Evolutionary conservation across 2,797 vertebrate genomes (phyloP), one percentile per base, ranked within the genome.

Genomic region (Sebastes hopkinsi): DNA sequence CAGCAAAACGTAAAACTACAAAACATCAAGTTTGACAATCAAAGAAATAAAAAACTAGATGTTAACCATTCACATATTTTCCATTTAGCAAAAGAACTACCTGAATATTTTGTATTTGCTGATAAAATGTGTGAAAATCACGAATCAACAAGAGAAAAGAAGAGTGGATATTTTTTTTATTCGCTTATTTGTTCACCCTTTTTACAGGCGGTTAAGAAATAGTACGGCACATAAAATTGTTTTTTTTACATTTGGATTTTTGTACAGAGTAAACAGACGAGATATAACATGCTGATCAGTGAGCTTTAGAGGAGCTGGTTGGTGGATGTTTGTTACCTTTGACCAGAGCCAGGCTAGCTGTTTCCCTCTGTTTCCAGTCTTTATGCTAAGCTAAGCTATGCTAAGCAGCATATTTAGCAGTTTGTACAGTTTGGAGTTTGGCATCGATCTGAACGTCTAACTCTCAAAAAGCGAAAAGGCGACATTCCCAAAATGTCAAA

Each of bases 321-420:
- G 20, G 8, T 55, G 4, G 4, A 5, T 4, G 13, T 36, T 9
- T n/a, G 11, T 67, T 50, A 13, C 20, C 23, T 22, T 32, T 54
- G 46, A 22, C 10, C 67, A 20, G 16, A 23, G 14, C 14, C 22
- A 14, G 10, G 60, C 73, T 46, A 46, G 13, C 38, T 1, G 29
- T 75, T 42, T 16, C 38, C 14, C 38, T 42, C 38, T 16, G 38
- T 7, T 76, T 50, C 13, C 54, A 56, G 30, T 59, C 54, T 30
- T 46, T 59, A 52, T 68, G 75, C 58, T 77, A 61, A 69, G 12
- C 72, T 67, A 75, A 30, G 56, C 58, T 68, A 52, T 61, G 32
- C 61, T 58, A 67, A 23, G 66, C 5, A 16, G 6, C 23, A 7
- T 32, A 32, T 67, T 52, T 29, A 42, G 4, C 2, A 14, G 38